Percentiles rank a stretch among this genome's conserved stretches.
phyloP scores from a whole-genome alignment of 2,888 invertebrate species.

The Subacronicta megacephala region DNA sequence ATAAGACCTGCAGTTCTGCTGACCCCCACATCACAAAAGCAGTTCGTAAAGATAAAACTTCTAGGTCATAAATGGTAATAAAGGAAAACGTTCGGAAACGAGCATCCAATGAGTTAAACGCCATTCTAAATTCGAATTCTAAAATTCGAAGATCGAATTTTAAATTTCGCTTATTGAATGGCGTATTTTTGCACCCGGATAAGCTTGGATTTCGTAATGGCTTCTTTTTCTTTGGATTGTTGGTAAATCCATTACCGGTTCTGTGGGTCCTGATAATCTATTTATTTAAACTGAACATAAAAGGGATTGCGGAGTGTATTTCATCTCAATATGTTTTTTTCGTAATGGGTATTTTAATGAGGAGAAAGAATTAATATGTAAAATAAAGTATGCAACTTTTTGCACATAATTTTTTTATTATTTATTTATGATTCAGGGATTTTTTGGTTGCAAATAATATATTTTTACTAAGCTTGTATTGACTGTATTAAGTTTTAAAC shows the following conservation, averaged over 20 bases:
- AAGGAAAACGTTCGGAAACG: slow-evolving; percentile 39
- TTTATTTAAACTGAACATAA: not conserved
- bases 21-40: slow-evolving; percentile 13
- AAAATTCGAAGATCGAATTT: slow-evolving; percentile 36
- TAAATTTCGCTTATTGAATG: slow-evolving; percentile 46
- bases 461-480: no score
- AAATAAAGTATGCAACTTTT: no score
- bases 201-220: slow-evolving; percentile 44
- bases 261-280: not conserved
- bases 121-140: slow-evolving; percentile 39
- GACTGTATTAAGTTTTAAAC: no score
- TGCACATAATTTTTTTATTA: not conserved
- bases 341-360: not conserved
- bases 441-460: no score
- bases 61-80: slow-evolving; percentile 24
- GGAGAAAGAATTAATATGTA: no score
- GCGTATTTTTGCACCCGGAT: slow-evolving; percentile 41
- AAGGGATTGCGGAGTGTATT: not conserved
- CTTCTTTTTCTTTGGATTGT: slow-evolving; percentile 12
- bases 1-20: slow-evolving; percentile 16
- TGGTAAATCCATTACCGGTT: slow-evolving; percentile 24
- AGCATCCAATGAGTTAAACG: slow-evolving; percentile 50
- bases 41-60: slow-evolving; percentile 32
- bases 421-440: not conserved
- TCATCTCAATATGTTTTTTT: not conserved